Percentiles rank a stretch among this genome's conserved stretches.
Evolutionary conservation across 2,113 vertebrate species (phyloP).

Genomic region (Parus major): DNA sequence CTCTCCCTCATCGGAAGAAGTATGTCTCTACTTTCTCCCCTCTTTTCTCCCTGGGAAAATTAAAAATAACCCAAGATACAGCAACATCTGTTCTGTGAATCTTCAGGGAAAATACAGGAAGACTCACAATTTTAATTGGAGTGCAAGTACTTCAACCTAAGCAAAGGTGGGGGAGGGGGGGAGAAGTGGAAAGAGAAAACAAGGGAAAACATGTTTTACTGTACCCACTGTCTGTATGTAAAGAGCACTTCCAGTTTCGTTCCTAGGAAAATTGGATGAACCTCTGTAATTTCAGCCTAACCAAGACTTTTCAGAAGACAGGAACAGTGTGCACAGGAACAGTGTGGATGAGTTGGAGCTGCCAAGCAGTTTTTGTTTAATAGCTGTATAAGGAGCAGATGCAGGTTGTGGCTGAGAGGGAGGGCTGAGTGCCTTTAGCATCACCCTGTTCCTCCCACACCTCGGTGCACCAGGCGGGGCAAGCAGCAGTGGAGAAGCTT

Average conservation of each 20-base stretch:
- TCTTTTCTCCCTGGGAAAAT: not conserved
- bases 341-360: not conserved
- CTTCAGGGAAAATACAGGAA: conserved; percentile 34
- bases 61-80: conserved; percentile 3
- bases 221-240: not conserved
- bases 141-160: not conserved
- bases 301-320: not conserved
- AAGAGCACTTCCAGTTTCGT: not conserved
- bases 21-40: not conserved
- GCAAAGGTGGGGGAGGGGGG: rapidly evolving
- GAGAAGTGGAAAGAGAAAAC: not conserved
- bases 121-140: not conserved
- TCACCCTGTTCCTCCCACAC: not conserved
- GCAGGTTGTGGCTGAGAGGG: not conserved
- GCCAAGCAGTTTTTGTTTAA: not conserved
- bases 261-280: not conserved
- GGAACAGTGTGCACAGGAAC: rapidly evolving
- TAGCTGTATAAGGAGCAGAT: not conserved
- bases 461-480: rapidly evolving
- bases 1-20: not conserved
- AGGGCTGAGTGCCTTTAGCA: not conserved
- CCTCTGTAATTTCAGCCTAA: not conserved
- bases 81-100: not conserved
- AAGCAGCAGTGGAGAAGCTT: not conserved
- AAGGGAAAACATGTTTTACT: not conserved